A percentile compares a stretch with the other conserved stretches of the same genome.
Conservation (phyloP, 2,797 vertebrate species). For the Rhincodon typus region DNA sequence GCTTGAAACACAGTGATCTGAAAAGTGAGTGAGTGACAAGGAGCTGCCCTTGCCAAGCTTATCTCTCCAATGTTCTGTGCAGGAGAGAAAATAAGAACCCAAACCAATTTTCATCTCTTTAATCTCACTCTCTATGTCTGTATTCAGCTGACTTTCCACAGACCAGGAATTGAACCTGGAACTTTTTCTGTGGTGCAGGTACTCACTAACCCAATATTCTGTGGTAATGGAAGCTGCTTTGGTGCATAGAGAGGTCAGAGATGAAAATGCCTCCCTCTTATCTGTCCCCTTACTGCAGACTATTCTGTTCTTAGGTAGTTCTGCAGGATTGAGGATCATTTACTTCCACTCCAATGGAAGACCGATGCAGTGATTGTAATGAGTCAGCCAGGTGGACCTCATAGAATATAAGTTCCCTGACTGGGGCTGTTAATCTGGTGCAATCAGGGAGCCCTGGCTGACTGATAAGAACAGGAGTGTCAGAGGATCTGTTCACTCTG, state of each 20-base stretch:
- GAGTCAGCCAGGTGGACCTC: no score
- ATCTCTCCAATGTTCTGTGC: neutral
- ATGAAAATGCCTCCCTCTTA: neutral
- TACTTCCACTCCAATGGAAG: no score
- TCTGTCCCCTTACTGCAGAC: neutral
- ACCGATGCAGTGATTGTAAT: no score
- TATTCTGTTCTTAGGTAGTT: no score
- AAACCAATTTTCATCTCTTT: neutral
- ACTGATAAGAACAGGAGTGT: no score
- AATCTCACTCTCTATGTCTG: neutral
- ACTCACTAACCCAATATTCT: neutral
- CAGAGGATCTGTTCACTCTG: no score
- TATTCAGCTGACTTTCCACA: neutral
- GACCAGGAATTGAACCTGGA: neutral
- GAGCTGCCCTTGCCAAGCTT: neutral
- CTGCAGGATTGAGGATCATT: no score
- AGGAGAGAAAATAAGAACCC: neutral
- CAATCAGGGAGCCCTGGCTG: no score
- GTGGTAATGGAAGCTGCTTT: neutral
- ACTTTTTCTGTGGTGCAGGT: neutral
- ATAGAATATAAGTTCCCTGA: no score
- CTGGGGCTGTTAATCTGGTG: no score
- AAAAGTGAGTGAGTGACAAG: neutral
- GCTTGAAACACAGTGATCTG: neutral
- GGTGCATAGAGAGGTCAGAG: neutral